A percentile compares a stretch with the other conserved stretches of the same genome.
These are phyloP conservation scores for Apodemus agrarius DNA, from an alignment of 2,797 vertebrate species.

Conservation along the genomic window DNA sequence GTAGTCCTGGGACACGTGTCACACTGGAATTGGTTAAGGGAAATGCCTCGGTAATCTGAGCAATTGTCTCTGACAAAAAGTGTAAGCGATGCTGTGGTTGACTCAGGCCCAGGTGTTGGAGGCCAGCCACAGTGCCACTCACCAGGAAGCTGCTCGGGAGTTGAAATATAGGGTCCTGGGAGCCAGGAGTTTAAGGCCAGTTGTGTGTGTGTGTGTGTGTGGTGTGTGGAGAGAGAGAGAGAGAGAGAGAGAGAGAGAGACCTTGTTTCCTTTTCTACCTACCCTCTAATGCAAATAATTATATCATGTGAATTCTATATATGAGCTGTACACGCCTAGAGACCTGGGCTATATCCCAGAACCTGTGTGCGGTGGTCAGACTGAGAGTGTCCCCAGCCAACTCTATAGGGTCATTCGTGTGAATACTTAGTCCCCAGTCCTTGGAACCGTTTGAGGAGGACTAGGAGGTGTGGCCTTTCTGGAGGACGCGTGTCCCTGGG, in stretches of 20 bases:
- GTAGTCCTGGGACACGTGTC: background rate
- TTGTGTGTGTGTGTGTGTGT: too few relatives aligned
- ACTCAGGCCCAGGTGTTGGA: background rate
- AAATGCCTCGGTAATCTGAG: background rate
- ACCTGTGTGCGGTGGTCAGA: background rate
- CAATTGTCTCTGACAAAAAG: background rate
- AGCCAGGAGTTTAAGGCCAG: background rate
- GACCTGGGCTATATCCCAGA: background rate
- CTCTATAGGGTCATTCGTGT: background rate
- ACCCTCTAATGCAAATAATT: background rate
- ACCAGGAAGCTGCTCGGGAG: background rate
- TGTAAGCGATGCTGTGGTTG: background rate
- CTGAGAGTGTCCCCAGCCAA: background rate
- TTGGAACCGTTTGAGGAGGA: background rate
- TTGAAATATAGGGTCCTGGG: background rate
- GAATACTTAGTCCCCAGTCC: background rate
- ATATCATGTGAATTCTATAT: background rate
- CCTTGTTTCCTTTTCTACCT: background rate
- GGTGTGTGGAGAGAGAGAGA: too few relatives aligned
- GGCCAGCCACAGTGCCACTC: accelerated
- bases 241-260: background rate
- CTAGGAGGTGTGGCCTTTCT: background rate
- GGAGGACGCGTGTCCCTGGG: background rate
- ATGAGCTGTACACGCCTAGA: background rate
- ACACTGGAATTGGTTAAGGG: background rate